Evolutionary conservation across 2,113 vertebrate genomes (phyloP), one percentile per base, ranked within the genome.

Genomic region (Anolis sagrei): DNA sequence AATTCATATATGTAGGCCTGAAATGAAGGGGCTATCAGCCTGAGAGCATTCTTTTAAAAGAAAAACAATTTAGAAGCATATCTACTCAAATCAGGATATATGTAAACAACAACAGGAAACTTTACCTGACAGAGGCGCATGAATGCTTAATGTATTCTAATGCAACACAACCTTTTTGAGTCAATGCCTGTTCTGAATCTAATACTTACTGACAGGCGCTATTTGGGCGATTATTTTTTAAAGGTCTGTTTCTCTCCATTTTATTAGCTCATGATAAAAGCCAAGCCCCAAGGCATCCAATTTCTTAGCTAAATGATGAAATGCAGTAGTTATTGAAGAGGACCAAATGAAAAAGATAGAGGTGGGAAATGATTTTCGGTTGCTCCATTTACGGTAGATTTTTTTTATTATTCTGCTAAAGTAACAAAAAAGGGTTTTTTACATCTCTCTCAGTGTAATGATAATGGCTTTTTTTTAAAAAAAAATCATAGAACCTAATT

Each of bases 171-270:
- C 85, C 86, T 95, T 95, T 92, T 88, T 90, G 84, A 90, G 32
- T 49, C 29, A 87, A 48, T 87, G 66, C 54, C 74, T 70, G 70
- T 85, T 87, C 74, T 88, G 89, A 95, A 85, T 89, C 91, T 94
- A 95, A 94, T 93, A 90, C 87, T 92, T 92, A 79, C 85, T 88
- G 90, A 91, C 86, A 94, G 86, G 81, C 69, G 78, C 83, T 86
- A 92, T 86, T 92, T 88, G 87, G 81, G 73, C 90, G 93, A 95
- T 95, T 95, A 93, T 87, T 94, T 94, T 80, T 92, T 90, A 93
- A 94, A 94, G 84, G 83, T 95, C 94, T 93, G 49, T 77, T 92
- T 95, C 93, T 93, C 70, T 93, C 94, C 84, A 91, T 93, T 94
- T 93, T 94, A 93, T 94, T 93, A 95, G 61, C 81, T 25, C 74